Percentiles rank a stretch among this genome's conserved stretches.
These are phyloP conservation scores for Sturnus vulgaris DNA, from an alignment of 2,113 vertebrate genomes.

Conservation along the genomic window DNA sequence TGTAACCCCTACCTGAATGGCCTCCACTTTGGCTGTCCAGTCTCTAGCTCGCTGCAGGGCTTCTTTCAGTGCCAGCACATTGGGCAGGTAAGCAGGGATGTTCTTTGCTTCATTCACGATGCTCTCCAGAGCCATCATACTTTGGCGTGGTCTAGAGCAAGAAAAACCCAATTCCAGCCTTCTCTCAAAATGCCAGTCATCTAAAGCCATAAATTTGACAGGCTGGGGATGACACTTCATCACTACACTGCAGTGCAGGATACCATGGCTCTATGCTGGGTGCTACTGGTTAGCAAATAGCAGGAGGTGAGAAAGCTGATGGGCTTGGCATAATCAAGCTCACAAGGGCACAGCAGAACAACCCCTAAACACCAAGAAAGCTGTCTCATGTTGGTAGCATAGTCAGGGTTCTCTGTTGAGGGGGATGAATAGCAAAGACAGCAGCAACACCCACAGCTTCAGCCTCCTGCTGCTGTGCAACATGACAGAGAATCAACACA, in stretches of 20 bases:
- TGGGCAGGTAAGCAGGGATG: constrained; percentile 95
- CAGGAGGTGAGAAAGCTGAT: not conserved
- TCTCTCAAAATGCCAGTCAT: not conserved
- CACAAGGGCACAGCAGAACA: not conserved
- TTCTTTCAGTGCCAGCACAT: constrained; percentile 90
- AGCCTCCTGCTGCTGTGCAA: not conserved
- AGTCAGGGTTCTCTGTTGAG: not conserved
- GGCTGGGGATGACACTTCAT: not conserved
- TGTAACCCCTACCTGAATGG: constrained; percentile 84
- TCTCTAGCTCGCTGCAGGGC: constrained; percentile 94
- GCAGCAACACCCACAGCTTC: not conserved
- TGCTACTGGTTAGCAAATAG: not conserved
- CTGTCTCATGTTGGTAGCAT: not conserved
- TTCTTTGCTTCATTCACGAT: constrained; percentile 93
- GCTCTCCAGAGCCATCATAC: constrained; percentile 88
- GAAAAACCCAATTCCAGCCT: constrained; percentile 18
- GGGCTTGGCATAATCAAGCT: not conserved
- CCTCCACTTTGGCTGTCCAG: constrained; percentile 92
- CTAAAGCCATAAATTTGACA: not conserved
- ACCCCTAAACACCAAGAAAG: not conserved
- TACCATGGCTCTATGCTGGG: not conserved
- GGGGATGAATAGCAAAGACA: not conserved
- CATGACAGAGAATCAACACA: not conserved
- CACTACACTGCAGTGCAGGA: not conserved
- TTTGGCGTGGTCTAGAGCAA: constrained; percentile 86